Evolutionary conservation across 2,113 vertebrate genomes (phyloP).

Genomic region (Notechis scutatus): DNA sequence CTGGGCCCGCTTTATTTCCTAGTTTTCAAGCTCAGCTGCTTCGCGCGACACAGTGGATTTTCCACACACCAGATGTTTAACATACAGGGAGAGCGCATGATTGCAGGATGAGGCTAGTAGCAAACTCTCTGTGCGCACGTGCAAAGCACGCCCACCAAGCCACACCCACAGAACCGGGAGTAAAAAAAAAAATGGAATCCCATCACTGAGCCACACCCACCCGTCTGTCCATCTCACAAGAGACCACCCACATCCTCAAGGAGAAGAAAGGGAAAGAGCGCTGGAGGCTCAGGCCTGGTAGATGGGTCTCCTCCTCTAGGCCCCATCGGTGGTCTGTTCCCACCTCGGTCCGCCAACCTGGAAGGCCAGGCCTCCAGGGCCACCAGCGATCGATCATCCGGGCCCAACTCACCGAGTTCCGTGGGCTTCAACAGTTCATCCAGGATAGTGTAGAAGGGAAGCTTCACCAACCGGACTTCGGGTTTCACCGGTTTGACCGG

Average conservation of each 20-base stretch:
- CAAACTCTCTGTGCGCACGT: fast-evolving
- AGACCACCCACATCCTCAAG: background rate
- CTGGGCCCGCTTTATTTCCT: no score
- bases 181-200: no score
- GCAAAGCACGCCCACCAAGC: no score
- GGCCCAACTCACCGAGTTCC: conserved; percentile 81
- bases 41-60: no score
- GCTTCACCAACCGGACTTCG: conserved; percentile 82
- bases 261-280: background rate
- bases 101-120: no score
- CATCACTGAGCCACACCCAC: background rate
- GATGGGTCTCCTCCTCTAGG: background rate
- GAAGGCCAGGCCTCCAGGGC: no score
- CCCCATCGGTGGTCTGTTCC: background rate
- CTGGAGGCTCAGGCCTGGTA: no score
- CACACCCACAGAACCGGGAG: no score
- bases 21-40: no score
- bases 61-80: no score
- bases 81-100: no score
- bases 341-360: background rate
- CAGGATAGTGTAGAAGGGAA: conserved; percentile 94
- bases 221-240: background rate
- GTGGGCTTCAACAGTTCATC: conserved; percentile 92
- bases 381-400: no score
- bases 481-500: conserved; percentile 82